A percentile compares a stretch with the other conserved stretches of the same genome.
These are phyloP conservation scores for Sepioteuthis lessoniana DNA, from an alignment of 2,888 invertebrate genomes.

Conservation along the genomic window DNA sequence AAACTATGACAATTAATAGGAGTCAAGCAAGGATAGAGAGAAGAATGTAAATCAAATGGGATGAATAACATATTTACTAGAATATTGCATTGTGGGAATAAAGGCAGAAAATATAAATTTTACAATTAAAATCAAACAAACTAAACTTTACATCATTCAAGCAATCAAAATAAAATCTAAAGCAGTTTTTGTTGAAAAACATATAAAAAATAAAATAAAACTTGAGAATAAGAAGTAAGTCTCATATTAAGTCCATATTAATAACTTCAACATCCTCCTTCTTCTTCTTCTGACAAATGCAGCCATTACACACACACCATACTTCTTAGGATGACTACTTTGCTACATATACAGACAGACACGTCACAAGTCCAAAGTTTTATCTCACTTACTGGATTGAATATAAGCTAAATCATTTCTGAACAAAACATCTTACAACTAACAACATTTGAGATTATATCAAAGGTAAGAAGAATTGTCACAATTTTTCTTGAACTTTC, in stretches of 20 bases:
- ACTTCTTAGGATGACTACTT: background rate
- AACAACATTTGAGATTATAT: background rate
- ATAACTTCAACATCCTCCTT: background rate
- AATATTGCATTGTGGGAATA: background rate
- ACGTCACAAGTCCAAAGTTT: background rate
- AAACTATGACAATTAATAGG: too few relatives aligned
- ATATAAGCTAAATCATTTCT: background rate
- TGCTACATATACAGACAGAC: background rate
- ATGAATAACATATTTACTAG: background rate
- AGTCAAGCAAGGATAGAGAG: slow-evolving; percentile 13
- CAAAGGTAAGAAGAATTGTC: background rate
- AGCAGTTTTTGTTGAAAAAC: background rate
- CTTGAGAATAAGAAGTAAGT: too few relatives aligned
- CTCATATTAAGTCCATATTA: too few relatives aligned
- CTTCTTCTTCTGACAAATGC: background rate
- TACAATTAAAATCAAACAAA: background rate
- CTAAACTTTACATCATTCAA: background rate
- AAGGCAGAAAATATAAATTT: background rate
- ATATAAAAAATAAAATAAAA: background rate
- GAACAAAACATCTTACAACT: background rate
- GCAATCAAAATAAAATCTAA: background rate
- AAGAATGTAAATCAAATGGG: background rate
- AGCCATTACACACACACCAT: background rate
- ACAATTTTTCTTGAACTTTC: background rate
- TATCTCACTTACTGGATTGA: too few relatives aligned